A percentile compares a stretch with the other conserved stretches of the same genome.
Evolutionary conservation across 2,113 vertebrate species (phyloP).

Genomic region (human (Homo sapiens)): DNA sequence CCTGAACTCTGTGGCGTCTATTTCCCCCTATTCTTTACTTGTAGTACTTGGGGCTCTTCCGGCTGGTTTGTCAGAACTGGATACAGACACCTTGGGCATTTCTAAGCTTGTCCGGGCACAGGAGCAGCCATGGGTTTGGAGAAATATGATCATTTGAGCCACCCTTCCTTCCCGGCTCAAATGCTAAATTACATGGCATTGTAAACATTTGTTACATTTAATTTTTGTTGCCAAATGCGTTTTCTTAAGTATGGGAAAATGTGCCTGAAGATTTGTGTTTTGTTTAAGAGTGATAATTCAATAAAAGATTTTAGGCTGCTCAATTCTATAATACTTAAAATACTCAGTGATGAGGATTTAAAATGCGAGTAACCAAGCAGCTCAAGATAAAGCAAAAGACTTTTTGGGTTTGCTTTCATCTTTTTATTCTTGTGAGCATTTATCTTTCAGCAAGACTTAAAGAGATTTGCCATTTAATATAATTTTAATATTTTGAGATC

Average conservation of each 20-base stretch:
- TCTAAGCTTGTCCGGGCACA: not conserved
- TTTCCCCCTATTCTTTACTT: not conserved
- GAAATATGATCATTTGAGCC: not conserved
- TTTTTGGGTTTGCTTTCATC: not conserved
- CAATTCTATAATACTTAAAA: not conserved
- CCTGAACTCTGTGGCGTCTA: not conserved
- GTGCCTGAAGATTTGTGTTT: not conserved
- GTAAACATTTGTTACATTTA: not conserved
- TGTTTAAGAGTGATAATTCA: conserved; percentile 1
- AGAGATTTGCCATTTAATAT: not conserved
- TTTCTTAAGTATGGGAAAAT: not conserved
- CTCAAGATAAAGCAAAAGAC: not conserved
- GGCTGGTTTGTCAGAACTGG: not conserved
- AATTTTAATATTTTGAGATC: not conserved
- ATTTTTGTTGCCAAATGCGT: not conserved
- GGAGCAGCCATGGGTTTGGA: not conserved
- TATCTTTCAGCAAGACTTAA: not conserved
- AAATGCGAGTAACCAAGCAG: not conserved
- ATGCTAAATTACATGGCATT: not conserved
- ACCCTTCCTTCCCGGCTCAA: not conserved
- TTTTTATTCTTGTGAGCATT: not conserved
- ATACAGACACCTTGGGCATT: not conserved
- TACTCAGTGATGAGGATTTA: not conserved
- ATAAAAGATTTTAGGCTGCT: not conserved
- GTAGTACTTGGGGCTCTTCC: not conserved